Conservation (phyloP, 1,140 invertebrate species). For the Heliconius melpomene region DNA sequence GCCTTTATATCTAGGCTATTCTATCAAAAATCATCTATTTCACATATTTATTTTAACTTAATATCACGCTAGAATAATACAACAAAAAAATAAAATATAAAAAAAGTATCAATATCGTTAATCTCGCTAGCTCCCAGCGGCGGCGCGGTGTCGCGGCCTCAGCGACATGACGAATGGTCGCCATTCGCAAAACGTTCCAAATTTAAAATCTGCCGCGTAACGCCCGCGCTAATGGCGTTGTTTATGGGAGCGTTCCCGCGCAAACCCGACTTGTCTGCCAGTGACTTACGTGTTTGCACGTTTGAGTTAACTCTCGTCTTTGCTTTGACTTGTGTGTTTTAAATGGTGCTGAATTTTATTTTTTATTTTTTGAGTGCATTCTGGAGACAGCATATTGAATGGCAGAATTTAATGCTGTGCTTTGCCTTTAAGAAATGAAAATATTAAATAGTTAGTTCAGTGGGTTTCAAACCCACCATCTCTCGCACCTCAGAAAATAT, state of each 20-base stretch:
- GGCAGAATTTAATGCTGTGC: too few species aligned
- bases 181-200: conserved; percentile 63
- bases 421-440: too few species aligned
- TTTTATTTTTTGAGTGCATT: background rate
- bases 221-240: conserved; percentile 75
- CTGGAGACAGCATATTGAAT: too few species aligned
- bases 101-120: conserved; percentile 59
- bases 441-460: too few species aligned
- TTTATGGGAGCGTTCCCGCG: conserved; percentile 69
- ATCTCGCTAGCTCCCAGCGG: conserved; percentile 35
- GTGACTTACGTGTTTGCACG: conserved; percentile 61
- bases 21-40: background rate
- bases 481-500: too few species aligned
- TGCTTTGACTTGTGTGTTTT: conserved; percentile 16
- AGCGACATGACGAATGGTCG: conserved; percentile 78
- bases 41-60: background rate
- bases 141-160: conserved; percentile 69
- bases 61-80: background rate
- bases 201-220: conserved; percentile 80
- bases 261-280: conserved; percentile 54
- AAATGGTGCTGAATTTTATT: background rate
- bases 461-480: too few species aligned
- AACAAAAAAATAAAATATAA: conserved; percentile 14
- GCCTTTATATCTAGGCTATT: background rate
- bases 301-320: conserved; percentile 28